Evolutionary conservation across 1,140 invertebrate species (phyloP), one percentile per base, ranked within the genome.

Genomic region (Coenobita brevimanus): DNA sequence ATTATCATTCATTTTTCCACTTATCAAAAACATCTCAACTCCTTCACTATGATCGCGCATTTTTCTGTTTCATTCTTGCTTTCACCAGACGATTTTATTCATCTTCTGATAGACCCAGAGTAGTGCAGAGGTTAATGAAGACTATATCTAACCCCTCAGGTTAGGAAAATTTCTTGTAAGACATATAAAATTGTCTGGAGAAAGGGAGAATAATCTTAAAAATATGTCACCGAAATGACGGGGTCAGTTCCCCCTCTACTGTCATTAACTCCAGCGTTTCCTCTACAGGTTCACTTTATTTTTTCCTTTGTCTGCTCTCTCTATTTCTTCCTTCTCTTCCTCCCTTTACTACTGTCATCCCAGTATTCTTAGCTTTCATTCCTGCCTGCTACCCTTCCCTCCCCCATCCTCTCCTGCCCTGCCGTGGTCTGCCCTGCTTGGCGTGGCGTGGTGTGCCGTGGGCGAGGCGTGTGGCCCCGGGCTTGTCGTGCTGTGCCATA

Each of bases 401-500:
- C 64, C 73, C 38, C 46, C 33, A 30, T 21, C 73, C 73, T 30
- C 17, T 76, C 73, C 73, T 69, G 36, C 36, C 64, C 36, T 15
- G 13, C 36, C 64, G 15, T 30, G 6, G 6, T 17, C 46, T 17
- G 6, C 46, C 46, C 46, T 17, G 6, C 38, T 13, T 17, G 36
- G 10, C 27, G 41, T 76, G 24, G 33, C 73, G 38, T 76, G 36
- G 2, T 24, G 33, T 15, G 46, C 46, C 46, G 6, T 24, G 73
- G 73, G 73, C 24, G 6, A n/a, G 73, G 41, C 73, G 38, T 43
- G 73, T 24, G 36, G 3, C 73, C 6, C 1, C 24, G 38, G 73
- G 73, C 41, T 0, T 1, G 38, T 76, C 73, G 73, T 76, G 73
- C 38, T 76, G 73, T 76, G 73, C 73, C 41, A 21, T 76, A 76